Percentiles rank a stretch among this genome's conserved stretches.
These are phyloP conservation scores for Boulengeromyrus knoepffleri DNA, from an alignment of 2,113 vertebrate genomes.

Conservation along the genomic window DNA sequence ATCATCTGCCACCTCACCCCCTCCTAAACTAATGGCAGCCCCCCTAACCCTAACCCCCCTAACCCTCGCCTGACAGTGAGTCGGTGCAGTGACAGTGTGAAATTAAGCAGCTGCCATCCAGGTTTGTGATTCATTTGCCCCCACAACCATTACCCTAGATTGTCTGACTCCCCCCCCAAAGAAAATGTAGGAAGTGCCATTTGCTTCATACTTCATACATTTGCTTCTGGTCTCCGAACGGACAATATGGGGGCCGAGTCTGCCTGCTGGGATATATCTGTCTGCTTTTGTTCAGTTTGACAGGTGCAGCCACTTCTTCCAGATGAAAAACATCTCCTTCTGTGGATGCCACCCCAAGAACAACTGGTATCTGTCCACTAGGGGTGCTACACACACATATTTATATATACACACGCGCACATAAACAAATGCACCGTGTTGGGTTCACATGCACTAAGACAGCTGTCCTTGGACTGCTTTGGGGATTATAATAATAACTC, in stretches of 20 bases:
- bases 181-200: background rate
- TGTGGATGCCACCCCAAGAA: slow-evolving; percentile 92
- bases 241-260: background rate
- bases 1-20: background rate
- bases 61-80: background rate
- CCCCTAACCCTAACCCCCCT: background rate
- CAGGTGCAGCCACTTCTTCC: slow-evolving; percentile 94
- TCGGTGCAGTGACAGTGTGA: background rate
- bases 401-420: background rate
- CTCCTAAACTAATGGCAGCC: background rate
- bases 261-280: background rate
- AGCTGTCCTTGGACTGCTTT: background rate
- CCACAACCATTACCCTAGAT: background rate
- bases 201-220: background rate
- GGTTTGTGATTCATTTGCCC: background rate
- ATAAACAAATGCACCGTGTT: background rate
- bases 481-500: background rate
- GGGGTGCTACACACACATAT: background rate
- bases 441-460: background rate
- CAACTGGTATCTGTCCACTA: slow-evolving; percentile 71
- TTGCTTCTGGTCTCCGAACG: background rate
- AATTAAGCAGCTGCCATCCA: background rate
- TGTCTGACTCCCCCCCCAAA: background rate
- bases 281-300: slow-evolving; percentile 64
- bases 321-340: slow-evolving; percentile 98